Percentiles rank a stretch among this genome's conserved stretches.
Evolutionary conservation across 2,797 vertebrate species (phyloP).

Genomic region (Pantherophis vulpinus): DNA sequence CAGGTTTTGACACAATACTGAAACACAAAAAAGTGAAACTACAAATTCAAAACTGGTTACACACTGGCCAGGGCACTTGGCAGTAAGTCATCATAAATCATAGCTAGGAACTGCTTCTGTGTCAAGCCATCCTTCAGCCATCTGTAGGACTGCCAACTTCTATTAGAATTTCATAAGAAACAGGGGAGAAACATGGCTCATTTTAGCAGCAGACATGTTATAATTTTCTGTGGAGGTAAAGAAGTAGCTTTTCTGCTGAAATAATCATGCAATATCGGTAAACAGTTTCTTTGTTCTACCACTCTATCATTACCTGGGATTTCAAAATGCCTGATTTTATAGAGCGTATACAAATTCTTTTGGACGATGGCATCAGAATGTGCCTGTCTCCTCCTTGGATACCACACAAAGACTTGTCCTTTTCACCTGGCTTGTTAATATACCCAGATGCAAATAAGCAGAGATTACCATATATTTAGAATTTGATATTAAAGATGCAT

Average conservation of each 20-base stretch:
- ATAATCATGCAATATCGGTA: slow-evolving; percentile 14
- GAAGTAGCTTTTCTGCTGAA: neutral
- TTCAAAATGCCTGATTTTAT: neutral
- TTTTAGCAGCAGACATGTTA: slow-evolving; percentile 31
- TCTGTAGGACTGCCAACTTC: slow-evolving; percentile 12
- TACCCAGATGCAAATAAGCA: neutral
- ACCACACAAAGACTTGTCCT: neutral
- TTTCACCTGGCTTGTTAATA: neutral
- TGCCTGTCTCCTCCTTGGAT: neutral
- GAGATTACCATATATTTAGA: neutral
- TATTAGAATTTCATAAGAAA: slow-evolving; percentile 33
- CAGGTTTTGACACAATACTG: slow-evolving; percentile 31
- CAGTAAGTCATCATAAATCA: slow-evolving; percentile 13
- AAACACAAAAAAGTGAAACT: slow-evolving; percentile 17
- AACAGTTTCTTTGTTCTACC: neutral
- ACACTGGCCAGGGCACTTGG: slow-evolving; percentile 25
- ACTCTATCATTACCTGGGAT: neutral
- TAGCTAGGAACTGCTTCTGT: slow-evolving; percentile 19
- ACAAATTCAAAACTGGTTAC: slow-evolving; percentile 23
- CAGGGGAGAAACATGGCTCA: slow-evolving; percentile 8
- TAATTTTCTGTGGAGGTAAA: slow-evolving; percentile 22
- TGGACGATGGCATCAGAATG: neutral
- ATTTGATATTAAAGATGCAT: neutral
- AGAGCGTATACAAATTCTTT: neutral
- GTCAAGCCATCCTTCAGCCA: slow-evolving; percentile 35